Conservation (phyloP, 2,888 invertebrate species). For the Drosophila borborema region DNA sequence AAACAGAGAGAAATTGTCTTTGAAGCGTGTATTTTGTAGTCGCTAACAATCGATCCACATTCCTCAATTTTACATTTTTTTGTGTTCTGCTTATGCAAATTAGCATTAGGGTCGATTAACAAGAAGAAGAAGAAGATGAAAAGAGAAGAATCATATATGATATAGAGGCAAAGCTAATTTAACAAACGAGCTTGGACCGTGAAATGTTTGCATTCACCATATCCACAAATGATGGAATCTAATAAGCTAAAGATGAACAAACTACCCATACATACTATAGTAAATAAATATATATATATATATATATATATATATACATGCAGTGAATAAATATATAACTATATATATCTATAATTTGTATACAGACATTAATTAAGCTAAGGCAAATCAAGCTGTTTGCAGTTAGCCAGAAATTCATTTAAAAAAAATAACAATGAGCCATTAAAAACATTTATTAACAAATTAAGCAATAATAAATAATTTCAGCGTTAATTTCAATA, state of each 20-base stretch:
- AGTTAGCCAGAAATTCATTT: background rate
- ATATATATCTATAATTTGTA: background rate
- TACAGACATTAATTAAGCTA: background rate
- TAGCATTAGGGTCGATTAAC: slow-evolving; percentile 17
- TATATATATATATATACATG: background rate
- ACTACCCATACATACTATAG: too few species aligned
- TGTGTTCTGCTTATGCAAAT: slow-evolving; percentile 50
- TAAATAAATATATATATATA: background rate
- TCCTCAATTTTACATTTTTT: slow-evolving; percentile 4
- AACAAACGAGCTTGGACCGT: slow-evolving; percentile 18
- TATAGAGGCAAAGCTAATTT: slow-evolving; percentile 11
- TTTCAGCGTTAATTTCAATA: background rate
- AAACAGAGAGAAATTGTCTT: background rate
- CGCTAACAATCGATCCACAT: too few species aligned
- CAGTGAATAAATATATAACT: background rate
- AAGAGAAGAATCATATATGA: slow-evolving; percentile 11
- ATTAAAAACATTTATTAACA: background rate
- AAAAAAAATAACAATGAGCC: background rate
- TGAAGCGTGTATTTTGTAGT: background rate
- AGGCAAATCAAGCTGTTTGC: background rate
- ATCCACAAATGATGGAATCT: background rate
- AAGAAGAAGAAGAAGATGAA: too few species aligned
- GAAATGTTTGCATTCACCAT: slow-evolving; percentile 23
- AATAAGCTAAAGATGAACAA: slow-evolving; percentile 1
- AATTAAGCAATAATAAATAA: background rate